Conservation (phyloP, 2,888 invertebrate species). For the Euphydryas editha region DNA sequence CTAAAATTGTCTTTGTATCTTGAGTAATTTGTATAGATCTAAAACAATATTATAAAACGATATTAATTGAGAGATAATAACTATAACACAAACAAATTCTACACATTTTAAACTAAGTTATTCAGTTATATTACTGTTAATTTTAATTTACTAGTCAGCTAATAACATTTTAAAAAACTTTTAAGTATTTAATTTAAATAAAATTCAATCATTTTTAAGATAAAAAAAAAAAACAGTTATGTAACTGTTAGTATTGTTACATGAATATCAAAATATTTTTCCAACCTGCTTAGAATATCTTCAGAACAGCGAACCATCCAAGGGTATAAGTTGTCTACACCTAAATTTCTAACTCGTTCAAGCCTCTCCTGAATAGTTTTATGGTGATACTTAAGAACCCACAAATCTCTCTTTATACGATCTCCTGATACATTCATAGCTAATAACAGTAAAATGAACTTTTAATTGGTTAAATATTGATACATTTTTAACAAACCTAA, state of each 20-base stretch:
- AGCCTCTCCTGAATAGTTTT: conserved; percentile 80
- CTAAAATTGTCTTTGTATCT: conserved; percentile 78
- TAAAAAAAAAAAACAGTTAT: too few species aligned
- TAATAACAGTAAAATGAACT: conserved; percentile 42
- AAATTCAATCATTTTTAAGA: too few species aligned
- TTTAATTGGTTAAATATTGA: neutral
- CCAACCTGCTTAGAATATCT: conserved; percentile 80
- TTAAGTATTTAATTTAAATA: too few species aligned
- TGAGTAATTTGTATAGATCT: conserved; percentile 66
- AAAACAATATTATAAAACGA: conserved; percentile 40
- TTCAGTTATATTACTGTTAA: too few species aligned
- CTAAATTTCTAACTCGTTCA: conserved; percentile 73
- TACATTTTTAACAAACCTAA: neutral
- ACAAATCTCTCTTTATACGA: conserved; percentile 84
- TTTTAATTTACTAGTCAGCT: neutral
- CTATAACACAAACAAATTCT: too few species aligned
- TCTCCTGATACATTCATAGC: conserved; percentile 81
- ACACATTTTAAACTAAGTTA: too few species aligned
- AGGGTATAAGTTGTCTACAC: conserved; percentile 81
- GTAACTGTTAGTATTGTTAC: neutral
- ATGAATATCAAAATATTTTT: too few species aligned
- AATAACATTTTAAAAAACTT: neutral
- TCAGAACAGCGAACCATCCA: conserved; percentile 87
- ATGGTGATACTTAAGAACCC: conserved; percentile 85
- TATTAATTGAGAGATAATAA: neutral